Percentiles rank a stretch among this genome's conserved stretches.
phyloP scores from a whole-genome alignment of 2,888 invertebrate species.

The Caenorhabditis imperialis region DNA sequence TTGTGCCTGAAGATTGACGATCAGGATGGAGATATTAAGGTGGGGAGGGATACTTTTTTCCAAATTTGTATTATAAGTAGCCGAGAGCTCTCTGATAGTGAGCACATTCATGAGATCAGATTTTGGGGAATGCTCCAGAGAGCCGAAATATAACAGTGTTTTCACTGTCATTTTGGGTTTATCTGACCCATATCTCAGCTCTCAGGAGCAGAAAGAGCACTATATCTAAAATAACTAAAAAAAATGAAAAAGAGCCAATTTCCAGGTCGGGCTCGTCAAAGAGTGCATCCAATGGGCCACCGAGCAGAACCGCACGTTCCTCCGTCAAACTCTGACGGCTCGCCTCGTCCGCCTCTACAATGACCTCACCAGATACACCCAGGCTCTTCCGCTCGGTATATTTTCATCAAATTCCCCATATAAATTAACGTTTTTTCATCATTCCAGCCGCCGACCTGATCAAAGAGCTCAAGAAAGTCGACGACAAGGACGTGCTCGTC shows the following conservation, averaged over 20 bases:
- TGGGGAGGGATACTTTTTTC: slow-evolving; percentile 18
- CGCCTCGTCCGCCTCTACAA: slow-evolving; percentile 92
- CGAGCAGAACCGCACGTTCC: slow-evolving; percentile 94
- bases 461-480: slow-evolving; percentile 95
- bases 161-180: too few species aligned
- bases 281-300: slow-evolving; percentile 99
- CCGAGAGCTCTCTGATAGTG: too few species aligned
- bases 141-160: too few species aligned
- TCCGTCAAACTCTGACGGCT: slow-evolving; percentile 95
- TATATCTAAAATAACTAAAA: too few species aligned
- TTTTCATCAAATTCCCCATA: too few species aligned
- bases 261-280: slow-evolving; percentile 81
- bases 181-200: too few species aligned
- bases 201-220: too few species aligned
- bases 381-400: slow-evolving; percentile 79
- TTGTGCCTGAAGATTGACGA: slow-evolving; percentile 97
- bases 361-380: slow-evolving; percentile 78
- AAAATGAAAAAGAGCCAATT: not conserved
- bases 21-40: slow-evolving; percentile 85
- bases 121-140: too few species aligned
- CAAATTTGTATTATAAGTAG: not conserved
- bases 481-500: slow-evolving; percentile 97
- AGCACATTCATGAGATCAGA: too few species aligned
- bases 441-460: slow-evolving; percentile 84
- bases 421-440: not conserved